phyloP scores from a whole-genome alignment of 2,797 vertebrate genomes.

The Peromyscus nudipes region DNA sequence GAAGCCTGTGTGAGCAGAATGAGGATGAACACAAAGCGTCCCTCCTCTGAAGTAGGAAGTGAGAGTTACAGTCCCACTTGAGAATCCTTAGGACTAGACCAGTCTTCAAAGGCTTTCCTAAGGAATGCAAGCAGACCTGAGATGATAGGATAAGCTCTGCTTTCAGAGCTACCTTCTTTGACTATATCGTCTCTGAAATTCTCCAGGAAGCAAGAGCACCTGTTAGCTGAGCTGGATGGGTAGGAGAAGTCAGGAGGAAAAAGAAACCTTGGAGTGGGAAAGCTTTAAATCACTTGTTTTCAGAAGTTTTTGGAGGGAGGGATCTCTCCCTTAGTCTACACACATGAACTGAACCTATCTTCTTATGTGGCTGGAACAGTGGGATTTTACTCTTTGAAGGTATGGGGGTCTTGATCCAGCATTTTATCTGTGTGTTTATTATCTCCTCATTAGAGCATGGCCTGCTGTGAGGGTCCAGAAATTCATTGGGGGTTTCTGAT shows the following conservation, averaged over 20 bases:
- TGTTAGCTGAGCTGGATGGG: not conserved
- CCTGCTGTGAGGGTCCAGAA: constrained; percentile 29
- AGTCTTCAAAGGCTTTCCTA: constrained; percentile 21
- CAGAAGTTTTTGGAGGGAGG: not conserved
- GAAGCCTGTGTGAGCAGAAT: constrained; percentile 18
- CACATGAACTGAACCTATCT: not conserved
- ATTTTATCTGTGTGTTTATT: constrained; percentile 11
- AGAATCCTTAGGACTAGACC: not conserved
- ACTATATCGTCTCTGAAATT: constrained; percentile 8
- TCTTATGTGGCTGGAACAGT: not conserved
- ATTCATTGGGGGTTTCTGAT: constrained; percentile 60
- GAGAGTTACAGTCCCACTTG: not conserved
- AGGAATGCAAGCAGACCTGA: not conserved
- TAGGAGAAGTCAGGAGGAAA: constrained; percentile 28
- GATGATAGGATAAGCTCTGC: not conserved
- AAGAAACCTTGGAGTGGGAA: not conserved
- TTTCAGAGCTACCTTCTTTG: not conserved
- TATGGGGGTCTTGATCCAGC: not conserved
- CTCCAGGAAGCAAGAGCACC: not conserved
- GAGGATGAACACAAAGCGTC: constrained; percentile 28
- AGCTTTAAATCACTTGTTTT: constrained; percentile 29
- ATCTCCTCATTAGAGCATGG: not conserved
- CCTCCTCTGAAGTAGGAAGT: constrained; percentile 8
- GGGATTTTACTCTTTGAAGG: not conserved
- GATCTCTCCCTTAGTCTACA: not conserved